A percentile compares a stretch with the other conserved stretches of the same genome.
Evolutionary conservation across 2,797 vertebrate species (phyloP).

Genomic region (Poecilia wingei): DNA sequence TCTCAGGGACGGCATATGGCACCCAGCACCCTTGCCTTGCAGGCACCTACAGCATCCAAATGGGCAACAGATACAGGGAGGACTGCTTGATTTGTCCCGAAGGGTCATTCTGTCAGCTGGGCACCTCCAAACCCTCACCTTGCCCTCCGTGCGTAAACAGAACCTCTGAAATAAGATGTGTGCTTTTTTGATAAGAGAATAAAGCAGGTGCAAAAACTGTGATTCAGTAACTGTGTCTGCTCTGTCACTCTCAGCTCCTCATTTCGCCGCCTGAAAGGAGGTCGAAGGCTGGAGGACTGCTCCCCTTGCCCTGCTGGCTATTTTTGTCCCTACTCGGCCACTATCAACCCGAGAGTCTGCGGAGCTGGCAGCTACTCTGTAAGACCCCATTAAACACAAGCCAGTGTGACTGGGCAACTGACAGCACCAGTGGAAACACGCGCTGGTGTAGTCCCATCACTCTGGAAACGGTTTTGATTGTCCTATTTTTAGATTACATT

Average conservation of each 20-base stretch:
- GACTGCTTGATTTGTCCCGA: conserved; percentile 85
- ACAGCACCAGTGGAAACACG: conserved; percentile 40
- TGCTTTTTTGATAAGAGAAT: background rate
- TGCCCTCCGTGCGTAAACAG: conserved; percentile 88
- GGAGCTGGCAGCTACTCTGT: conserved; percentile 90
- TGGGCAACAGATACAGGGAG: conserved; percentile 80
- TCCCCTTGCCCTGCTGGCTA: conserved; percentile 85
- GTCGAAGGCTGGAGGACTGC: conserved; percentile 80
- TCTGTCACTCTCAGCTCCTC: conserved; percentile 80
- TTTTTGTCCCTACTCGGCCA: conserved; percentile 86
- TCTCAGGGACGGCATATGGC: conserved; percentile 83
- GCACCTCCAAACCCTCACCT: conserved; percentile 86
- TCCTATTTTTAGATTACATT: conserved; percentile 60
- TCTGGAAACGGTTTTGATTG: conserved; percentile 40
- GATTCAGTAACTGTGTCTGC: conserved; percentile 18
- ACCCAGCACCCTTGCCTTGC: conserved; percentile 87
- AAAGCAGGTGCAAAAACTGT: conserved; percentile 8
- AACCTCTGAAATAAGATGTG: conserved; percentile 8
- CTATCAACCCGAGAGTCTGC: conserved; percentile 81
- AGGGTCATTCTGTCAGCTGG: conserved; percentile 85
- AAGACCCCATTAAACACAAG: conserved; percentile 66
- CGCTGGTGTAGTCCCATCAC: conserved; percentile 36
- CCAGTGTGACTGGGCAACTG: conserved; percentile 40
- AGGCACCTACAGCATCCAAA: conserved; percentile 84
- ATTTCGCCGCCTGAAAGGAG: conserved; percentile 78